phyloP scores from a whole-genome alignment of 2,113 vertebrate species.

The Coptodon rendalli region DNA sequence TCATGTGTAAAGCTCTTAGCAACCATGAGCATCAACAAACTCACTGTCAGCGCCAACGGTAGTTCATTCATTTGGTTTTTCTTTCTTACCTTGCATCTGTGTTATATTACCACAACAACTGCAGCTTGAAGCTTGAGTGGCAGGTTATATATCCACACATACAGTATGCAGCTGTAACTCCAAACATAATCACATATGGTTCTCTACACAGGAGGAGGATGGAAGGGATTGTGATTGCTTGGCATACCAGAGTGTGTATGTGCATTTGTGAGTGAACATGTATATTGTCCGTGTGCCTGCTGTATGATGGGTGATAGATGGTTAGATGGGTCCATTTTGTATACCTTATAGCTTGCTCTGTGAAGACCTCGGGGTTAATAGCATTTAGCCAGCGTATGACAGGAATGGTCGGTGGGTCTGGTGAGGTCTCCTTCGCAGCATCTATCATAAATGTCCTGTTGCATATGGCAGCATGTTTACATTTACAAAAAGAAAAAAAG shows the following conservation, averaged over 20 bases:
- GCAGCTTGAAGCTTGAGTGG: slow-evolving; percentile 3
- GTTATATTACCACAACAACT: slow-evolving; percentile 14
- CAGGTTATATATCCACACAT: background rate
- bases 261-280: background rate
- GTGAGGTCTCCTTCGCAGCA: slow-evolving; percentile 36
- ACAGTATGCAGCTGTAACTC: background rate
- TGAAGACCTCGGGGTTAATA: slow-evolving; percentile 71
- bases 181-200: slow-evolving; percentile 21
- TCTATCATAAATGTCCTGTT: slow-evolving; percentile 74
- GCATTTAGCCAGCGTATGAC: slow-evolving; percentile 75
- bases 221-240: slow-evolving; percentile 13
- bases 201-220: background rate
- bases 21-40: slow-evolving; percentile 39
- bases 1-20: slow-evolving; percentile 19
- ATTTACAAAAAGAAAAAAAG: background rate
- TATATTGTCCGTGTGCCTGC: background rate
- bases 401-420: slow-evolving; percentile 25
- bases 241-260: background rate
- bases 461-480: background rate
- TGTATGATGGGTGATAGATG: slow-evolving; percentile 8
- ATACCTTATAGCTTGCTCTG: slow-evolving; percentile 59
- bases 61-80: slow-evolving; percentile 3
- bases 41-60: slow-evolving; percentile 4
- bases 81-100: slow-evolving; percentile 30
- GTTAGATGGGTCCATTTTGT: slow-evolving; percentile 22